These are phyloP conservation scores for Trididemnum miniatum DNA, from an alignment of 23 tunicate genomes.

Conservation along the genomic window DNA sequence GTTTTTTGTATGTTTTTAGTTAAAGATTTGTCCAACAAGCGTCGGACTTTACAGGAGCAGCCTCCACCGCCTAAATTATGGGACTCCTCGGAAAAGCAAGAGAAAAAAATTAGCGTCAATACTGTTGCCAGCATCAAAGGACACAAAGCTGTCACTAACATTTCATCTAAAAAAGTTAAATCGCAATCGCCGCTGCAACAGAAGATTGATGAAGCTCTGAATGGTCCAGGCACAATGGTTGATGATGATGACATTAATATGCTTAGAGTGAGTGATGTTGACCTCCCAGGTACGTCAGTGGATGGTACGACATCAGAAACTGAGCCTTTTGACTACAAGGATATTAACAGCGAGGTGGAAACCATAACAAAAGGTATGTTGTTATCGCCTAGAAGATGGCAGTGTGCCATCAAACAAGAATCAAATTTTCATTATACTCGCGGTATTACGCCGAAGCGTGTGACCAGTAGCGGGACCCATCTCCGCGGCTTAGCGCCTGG, in stretches of 20 bases:
- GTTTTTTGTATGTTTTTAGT: too few relatives aligned
- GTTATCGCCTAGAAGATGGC: too few relatives aligned
- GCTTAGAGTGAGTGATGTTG: slow-evolving; percentile 16
- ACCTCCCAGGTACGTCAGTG: neutral
- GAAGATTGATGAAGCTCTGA: slow-evolving; percentile 43
- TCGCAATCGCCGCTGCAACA: slow-evolving; percentile 4
- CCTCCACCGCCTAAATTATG: slow-evolving; percentile 75
- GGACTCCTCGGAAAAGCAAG: neutral
- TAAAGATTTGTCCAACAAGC: neutral
- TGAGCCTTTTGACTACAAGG: neutral
- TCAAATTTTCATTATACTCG: too few relatives aligned
- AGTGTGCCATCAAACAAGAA: too few relatives aligned
- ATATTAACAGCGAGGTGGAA: slow-evolving; percentile 46
- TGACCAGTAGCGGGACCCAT: too few relatives aligned
- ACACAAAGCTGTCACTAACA: neutral
- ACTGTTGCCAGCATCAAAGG: neutral
- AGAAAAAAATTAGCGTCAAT: neutral
- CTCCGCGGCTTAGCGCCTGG: too few relatives aligned
- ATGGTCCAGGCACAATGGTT: slow-evolving; percentile 40
- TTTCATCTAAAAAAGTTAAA: neutral
- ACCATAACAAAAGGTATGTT: slow-evolving; percentile 50
- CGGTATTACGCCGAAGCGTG: too few relatives aligned
- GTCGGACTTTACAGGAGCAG: slow-evolving; percentile 45
- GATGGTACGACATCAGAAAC: neutral
- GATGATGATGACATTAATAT: neutral